Conservation (phyloP, 2,797 vertebrate genomes). For the Molossus molossus region DNA sequence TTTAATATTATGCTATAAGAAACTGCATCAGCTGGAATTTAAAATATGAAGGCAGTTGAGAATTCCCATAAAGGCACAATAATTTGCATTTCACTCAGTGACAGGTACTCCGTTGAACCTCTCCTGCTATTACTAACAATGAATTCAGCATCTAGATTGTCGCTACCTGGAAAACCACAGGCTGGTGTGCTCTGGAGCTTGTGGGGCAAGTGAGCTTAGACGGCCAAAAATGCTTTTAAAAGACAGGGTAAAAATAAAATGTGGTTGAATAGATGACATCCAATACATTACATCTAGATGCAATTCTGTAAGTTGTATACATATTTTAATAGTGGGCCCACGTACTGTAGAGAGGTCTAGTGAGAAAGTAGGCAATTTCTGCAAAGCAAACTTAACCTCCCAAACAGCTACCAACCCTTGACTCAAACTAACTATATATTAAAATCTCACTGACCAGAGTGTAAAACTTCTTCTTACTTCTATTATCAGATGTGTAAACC, state of each 20-base stretch:
- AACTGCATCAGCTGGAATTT: constrained; percentile 56
- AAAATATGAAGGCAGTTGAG: constrained; percentile 42
- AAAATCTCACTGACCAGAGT: background rate
- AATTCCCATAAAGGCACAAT: background rate
- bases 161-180: constrained; percentile 7
- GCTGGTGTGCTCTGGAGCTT: background rate
- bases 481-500: background rate
- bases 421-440: background rate
- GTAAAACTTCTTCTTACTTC: background rate
- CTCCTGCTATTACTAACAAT: constrained; percentile 31
- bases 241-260: constrained; percentile 66
- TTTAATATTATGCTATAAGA: background rate
- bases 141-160: background rate
- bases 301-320: constrained; percentile 57
- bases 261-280: constrained; percentile 54
- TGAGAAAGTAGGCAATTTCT: constrained; percentile 13
- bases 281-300: constrained; percentile 61
- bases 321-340: constrained; percentile 61
- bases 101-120: background rate
- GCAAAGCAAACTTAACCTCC: background rate
- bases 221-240: constrained; percentile 84
- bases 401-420: background rate
- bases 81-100: constrained; percentile 40
- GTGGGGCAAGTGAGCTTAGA: background rate
- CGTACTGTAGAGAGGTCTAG: background rate